Evolutionary conservation across 2,113 vertebrate species (phyloP).

Genomic region (Elephas maximus): DNA sequence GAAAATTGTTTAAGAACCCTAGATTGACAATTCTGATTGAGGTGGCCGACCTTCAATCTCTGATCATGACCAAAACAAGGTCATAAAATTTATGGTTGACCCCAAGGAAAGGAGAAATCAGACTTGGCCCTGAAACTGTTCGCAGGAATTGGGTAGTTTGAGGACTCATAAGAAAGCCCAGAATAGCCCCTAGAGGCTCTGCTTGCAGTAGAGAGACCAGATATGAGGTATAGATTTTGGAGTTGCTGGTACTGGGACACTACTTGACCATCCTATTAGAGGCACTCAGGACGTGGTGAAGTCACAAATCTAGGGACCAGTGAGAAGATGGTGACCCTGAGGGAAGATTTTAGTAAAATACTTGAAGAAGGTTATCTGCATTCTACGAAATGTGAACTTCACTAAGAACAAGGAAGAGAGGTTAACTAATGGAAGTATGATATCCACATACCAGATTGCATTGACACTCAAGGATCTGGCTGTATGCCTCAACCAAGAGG

Average conservation of each 20-base stretch:
- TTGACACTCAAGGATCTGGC: not conserved
- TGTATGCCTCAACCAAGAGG: not conserved
- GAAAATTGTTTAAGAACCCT: not conserved
- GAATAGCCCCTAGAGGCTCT: not conserved
- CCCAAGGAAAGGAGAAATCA: not conserved
- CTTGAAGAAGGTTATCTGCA: not conserved
- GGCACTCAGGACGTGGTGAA: not conserved
- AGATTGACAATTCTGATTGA: not conserved
- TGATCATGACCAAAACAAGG: not conserved
- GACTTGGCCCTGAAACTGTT: not conserved
- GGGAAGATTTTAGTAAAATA: not conserved
- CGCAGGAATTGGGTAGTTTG: not conserved
- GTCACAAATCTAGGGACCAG: not conserved
- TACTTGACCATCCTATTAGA: not conserved
- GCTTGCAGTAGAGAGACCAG: not conserved
- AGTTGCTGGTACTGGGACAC: not conserved
- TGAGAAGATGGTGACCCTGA: not conserved
- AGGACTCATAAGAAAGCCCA: not conserved
- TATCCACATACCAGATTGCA: not conserved
- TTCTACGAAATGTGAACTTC: not conserved
- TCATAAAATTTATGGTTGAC: not conserved
- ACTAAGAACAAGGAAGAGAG: not conserved
- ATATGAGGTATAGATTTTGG: not conserved
- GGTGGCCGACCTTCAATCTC: not conserved
- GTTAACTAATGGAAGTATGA: fast-evolving